Percentiles rank a stretch among this genome's conserved stretches.
Conservation (phyloP, 2,888 invertebrate genomes). For the Disparrhopalites patrizii region DNA sequence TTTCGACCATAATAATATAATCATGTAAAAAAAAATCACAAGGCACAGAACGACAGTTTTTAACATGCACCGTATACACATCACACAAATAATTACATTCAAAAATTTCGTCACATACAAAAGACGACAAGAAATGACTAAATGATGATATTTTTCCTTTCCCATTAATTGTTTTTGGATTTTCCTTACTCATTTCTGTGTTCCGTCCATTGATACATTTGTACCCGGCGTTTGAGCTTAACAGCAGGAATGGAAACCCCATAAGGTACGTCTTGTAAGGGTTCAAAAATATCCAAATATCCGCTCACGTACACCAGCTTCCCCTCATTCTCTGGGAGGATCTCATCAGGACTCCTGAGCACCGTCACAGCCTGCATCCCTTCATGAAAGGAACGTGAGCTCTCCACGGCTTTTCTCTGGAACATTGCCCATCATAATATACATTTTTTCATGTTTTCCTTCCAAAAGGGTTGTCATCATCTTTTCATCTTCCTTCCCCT, state of each 20-base stretch:
- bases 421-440: too few species aligned
- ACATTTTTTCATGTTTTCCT: neutral
- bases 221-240: slow-evolving; percentile 76
- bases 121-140: too few species aligned
- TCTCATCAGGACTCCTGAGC: slow-evolving; percentile 53
- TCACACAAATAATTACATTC: too few species aligned
- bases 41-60: too few species aligned
- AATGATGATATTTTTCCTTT: too few species aligned
- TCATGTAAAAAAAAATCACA: too few species aligned
- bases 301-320: slow-evolving; percentile 74
- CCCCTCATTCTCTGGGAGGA: slow-evolving; percentile 64
- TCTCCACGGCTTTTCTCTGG: slow-evolving; percentile 72
- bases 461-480: neutral
- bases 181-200: slow-evolving; percentile 56
- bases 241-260: slow-evolving; percentile 79
- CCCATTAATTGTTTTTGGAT: neutral
- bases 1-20: neutral
- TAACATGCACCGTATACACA: too few species aligned
- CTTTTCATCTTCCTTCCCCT: neutral
- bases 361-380: slow-evolving; percentile 62
- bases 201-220: slow-evolving; percentile 94
- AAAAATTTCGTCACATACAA: too few species aligned
- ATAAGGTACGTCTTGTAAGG: slow-evolving; percentile 79
- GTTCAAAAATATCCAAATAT: slow-evolving; percentile 68
- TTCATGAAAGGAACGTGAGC: slow-evolving; percentile 73